phyloP scores from a whole-genome alignment of 2,113 vertebrate genomes.

The Eurypyga helias region DNA sequence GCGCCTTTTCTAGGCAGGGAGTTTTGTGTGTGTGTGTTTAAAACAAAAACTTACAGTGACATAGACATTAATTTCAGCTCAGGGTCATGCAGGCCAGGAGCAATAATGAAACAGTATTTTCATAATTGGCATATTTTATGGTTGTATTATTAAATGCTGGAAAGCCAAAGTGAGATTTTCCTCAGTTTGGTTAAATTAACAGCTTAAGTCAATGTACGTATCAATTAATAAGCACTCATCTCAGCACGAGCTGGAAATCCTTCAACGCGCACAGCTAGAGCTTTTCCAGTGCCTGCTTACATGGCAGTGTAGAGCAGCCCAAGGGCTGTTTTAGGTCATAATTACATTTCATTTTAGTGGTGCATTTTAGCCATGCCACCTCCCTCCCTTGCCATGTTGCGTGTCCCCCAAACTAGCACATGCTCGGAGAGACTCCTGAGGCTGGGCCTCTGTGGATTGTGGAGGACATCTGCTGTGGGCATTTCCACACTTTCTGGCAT shows the following conservation, averaged over 20 bases:
- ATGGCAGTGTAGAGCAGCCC: background rate
- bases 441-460: background rate
- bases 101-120: background rate
- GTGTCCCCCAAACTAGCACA: background rate
- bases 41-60: background rate
- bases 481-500: background rate
- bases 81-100: background rate
- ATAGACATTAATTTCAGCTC: background rate
- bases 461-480: background rate
- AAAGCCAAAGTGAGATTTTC: background rate
- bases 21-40: background rate
- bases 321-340: background rate
- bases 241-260: background rate
- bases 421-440: background rate
- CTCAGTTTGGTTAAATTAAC: background rate
- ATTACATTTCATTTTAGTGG: background rate
- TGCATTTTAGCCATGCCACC: rapidly evolving
- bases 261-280: rapidly evolving
- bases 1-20: background rate
- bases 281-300: background rate
- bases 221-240: background rate
- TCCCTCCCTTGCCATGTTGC: background rate
- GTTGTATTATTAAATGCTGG: background rate
- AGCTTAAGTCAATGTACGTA: background rate
- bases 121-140: background rate